Evolutionary conservation across 2,797 vertebrate species (phyloP), one percentile per base, ranked within the genome.

Genomic region (Linurgus olivaceus): DNA sequence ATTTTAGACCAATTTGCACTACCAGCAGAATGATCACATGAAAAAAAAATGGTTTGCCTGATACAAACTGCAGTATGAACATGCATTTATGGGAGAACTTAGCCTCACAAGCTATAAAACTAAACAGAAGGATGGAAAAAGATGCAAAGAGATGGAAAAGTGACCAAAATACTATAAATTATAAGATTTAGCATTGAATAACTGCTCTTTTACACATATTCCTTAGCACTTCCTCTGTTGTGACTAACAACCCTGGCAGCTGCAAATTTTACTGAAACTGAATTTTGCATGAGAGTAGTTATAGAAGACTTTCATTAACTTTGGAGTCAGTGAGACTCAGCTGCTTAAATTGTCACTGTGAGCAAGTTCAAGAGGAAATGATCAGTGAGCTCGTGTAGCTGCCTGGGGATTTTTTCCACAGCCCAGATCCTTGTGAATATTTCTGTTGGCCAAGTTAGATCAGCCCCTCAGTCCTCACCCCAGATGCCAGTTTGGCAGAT

Each of bases 211-310:
- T 42, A 13, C 40, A 45, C 10, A 40, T 31, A 38, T 59, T 78
- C 44, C 55, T 51, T 83, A n/a, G 24, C 9, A 28, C 23, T 44
- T 18, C 48, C 13, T 93, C 57, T 81, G 38, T 26, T 89, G 9
- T 87, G 92, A 91, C 47, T 91, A 82, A 78, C 47, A 83, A n/a
- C 21, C 20, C 44, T 78, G 76, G 29, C 94, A 91, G 62, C 90
- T 63, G 37, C 54, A 94, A 78, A 80, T 95, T 54, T 35, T 47
- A 65, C 68, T 33, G 75, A 77, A 88, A 75, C 79, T 95, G 79
- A 94, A 96, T 96, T 93, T 97, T 96, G n/a, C 87, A 93, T 95
- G 85, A 93, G 72, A 78, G 6, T 37, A 70, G 81, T 90, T 94
- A 59, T n/a, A 74, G 54, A 51, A 88, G 72, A 86, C 37, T 92